Base-by-base conservation (phyloP, 1,140 invertebrate species). In the Zaprionus africanus region DNA sequence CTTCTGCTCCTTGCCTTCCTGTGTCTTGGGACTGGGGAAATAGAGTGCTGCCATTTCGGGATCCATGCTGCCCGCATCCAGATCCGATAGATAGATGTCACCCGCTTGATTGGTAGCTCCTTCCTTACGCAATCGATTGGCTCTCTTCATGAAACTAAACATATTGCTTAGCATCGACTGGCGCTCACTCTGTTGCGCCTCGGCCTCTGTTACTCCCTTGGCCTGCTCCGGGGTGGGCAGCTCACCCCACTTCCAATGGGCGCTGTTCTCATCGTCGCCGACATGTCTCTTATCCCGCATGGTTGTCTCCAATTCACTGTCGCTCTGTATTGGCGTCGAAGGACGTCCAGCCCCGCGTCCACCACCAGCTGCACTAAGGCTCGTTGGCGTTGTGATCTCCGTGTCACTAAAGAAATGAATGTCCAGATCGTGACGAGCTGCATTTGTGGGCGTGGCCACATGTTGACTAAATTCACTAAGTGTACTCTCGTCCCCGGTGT, bases 241-340 rank as follows among this genome's bases (percentile, higher is more conserved):
- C 92, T 99, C 97, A 28, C 99, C 99, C 99, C 99, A 99, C 78
- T 97, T 96, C 99, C 99, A 99, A 66, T 95, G 97, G 51, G 82
- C 84, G 93, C 86, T 93, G 92, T 28, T 93, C 51, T 93, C 93
- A 13, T 92, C 79, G 13, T 74, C 93, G n/a, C 26, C 53, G 67
- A 75, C 94, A 64, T 94, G 93, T 4, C 79, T 79, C 76, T 94
- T 93, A 78, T 95, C 94, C 31, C 96, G 94, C 80, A 92, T 72
- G 6, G 95, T 94, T 72, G 97, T 95, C 93, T 99, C 98, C 81
- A 98, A 96, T 92, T 99, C 98, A 1, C 98, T 98, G 92, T 99
- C 98, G 19, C 98, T 98, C 92, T 98, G 98, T 43, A 97, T 96
- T 7, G 98, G 97, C 28, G 97, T 96, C 67, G 95, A 95, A 61